Conservation (phyloP, 2,888 invertebrate species). For the Drosophila greeni region DNA sequence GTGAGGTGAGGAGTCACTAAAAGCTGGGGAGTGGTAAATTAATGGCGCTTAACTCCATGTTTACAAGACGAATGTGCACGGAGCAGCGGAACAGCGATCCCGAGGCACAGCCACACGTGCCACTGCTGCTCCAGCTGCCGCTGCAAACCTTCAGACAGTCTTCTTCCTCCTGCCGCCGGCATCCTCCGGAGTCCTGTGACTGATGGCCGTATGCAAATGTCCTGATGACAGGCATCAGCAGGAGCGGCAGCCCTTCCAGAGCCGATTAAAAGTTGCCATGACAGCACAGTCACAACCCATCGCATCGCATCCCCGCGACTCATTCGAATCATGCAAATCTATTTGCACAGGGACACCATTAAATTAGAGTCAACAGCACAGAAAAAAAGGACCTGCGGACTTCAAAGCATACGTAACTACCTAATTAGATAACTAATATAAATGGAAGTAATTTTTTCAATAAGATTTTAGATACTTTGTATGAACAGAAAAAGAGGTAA, state of each 20-base stretch:
- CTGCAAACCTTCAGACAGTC: no score
- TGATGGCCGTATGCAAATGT: slow-evolving; percentile 70
- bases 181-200: slow-evolving; percentile 43
- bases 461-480: background rate
- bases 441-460: background rate
- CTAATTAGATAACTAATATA: background rate
- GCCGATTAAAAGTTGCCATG: slow-evolving; percentile 75
- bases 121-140: background rate
- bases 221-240: slow-evolving; percentile 54
- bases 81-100: slow-evolving; percentile 26
- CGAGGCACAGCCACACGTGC: slow-evolving; percentile 13
- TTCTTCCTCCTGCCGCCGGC: slow-evolving; percentile 15
- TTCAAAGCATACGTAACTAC: background rate
- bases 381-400: background rate
- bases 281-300: slow-evolving; percentile 51
- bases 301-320: slow-evolving; percentile 15
- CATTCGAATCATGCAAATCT: slow-evolving; percentile 3
- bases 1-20: background rate
- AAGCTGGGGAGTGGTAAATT: slow-evolving; percentile 55
- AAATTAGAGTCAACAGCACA: background rate
- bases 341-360: slow-evolving; percentile 7
- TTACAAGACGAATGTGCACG: slow-evolving; percentile 67
- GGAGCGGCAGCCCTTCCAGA: slow-evolving; percentile 45
- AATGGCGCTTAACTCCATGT: slow-evolving; percentile 72
- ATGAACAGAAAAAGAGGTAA: no score